Conservation (phyloP, 2,888 invertebrate genomes). For the Amphipyra berbera region DNA sequence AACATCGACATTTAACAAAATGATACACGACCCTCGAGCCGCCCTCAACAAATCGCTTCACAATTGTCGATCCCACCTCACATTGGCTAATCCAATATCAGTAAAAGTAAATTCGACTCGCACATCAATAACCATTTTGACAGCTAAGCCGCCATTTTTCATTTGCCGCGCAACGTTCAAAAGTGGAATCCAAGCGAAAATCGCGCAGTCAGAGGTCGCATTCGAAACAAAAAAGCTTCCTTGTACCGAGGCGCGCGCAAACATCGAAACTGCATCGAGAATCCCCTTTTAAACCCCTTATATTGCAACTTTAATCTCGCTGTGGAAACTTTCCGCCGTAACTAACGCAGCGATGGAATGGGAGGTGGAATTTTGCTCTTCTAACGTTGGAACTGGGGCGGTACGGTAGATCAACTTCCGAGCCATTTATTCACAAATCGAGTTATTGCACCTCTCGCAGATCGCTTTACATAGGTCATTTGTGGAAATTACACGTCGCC, state of each 20-base stretch:
- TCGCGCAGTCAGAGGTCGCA: constrained; percentile 77
- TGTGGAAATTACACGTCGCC: constrained; percentile 80
- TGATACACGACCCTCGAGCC: constrained; percentile 28
- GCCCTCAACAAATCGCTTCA: constrained; percentile 45
- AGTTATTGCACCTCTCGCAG: constrained; percentile 86
- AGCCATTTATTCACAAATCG: constrained; percentile 88
- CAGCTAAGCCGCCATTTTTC: constrained; percentile 86
- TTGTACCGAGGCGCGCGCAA: constrained; percentile 70
- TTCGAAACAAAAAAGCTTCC: constrained; percentile 77
- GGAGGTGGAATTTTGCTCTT: constrained; percentile 72
- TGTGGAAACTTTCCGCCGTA: constrained; percentile 68
- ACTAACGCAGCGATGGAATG: constrained; percentile 80
- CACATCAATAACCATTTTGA: constrained; percentile 87
- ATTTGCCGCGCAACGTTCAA: constrained; percentile 75
- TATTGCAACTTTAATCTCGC: constrained; percentile 79
- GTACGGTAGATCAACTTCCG: constrained; percentile 86
- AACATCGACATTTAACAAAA: constrained; percentile 51
- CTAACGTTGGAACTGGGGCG: constrained; percentile 69
- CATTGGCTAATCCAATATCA: constrained; percentile 77
- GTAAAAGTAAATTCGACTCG: constrained; percentile 81
- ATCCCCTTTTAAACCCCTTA: constrained; percentile 74
- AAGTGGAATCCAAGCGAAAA: constrained; percentile 76
- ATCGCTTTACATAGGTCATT: constrained; percentile 86
- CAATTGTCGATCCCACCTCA: constrained; percentile 53
- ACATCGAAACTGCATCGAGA: constrained; percentile 73